phyloP scores from a whole-genome alignment of 2,113 vertebrate genomes.

The Melozone crissalis region DNA sequence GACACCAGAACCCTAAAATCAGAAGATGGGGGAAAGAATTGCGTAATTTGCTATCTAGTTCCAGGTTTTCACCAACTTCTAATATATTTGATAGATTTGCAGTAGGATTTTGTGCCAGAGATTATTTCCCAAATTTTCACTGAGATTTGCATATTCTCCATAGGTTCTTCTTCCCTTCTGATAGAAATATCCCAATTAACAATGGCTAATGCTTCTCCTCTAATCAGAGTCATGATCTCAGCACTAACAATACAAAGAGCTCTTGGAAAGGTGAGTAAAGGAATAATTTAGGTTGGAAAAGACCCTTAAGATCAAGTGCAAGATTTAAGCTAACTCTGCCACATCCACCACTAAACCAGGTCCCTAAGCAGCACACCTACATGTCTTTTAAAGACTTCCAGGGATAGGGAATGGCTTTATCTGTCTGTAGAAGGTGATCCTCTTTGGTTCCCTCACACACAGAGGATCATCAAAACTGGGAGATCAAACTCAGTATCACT shows the following conservation, averaged over 20 bases:
- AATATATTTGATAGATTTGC: not conserved
- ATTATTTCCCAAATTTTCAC: not conserved
- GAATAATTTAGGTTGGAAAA: not conserved
- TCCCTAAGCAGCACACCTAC: no score
- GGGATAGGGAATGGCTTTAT: not conserved
- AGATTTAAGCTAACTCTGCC: not conserved
- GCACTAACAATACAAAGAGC: not conserved
- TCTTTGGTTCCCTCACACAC: not conserved
- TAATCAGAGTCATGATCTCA: not conserved
- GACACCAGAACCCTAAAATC: not conserved
- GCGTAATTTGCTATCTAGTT: not conserved
- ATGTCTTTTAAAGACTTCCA: not conserved
- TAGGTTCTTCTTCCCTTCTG: not conserved
- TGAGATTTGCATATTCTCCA: rapidly evolving
- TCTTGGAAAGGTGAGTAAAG: not conserved
- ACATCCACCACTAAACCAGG: not conserved
- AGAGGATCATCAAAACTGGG: not conserved
- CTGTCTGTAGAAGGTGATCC: no score
- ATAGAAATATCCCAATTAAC: not conserved
- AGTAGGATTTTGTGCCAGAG: not conserved
- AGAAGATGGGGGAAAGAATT: not conserved
- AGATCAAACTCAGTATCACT: not conserved
- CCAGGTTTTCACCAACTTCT: not conserved
- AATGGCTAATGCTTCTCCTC: not conserved
- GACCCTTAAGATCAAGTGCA: not conserved